phyloP scores from a whole-genome alignment of 2,888 invertebrate genomes.

The Antitype chi region DNA sequence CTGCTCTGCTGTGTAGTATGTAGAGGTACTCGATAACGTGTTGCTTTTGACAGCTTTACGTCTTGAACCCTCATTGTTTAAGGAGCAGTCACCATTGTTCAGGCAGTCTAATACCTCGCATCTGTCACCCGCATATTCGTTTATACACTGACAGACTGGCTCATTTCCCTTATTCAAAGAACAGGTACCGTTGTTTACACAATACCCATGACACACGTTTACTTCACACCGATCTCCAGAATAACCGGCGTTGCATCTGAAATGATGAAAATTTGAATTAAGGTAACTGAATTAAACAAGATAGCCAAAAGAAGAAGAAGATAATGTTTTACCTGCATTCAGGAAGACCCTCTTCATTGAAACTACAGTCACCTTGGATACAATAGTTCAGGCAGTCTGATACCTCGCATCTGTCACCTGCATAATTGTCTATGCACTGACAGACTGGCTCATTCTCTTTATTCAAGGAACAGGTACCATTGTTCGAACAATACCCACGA shows the following conservation, averaged over 20 bases:
- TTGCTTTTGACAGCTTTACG: too few species aligned
- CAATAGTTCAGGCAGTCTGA: slow-evolving; percentile 2
- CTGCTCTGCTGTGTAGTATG: too few species aligned
- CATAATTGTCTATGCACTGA: background rate
- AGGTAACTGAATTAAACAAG: too few species aligned
- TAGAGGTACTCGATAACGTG: too few species aligned
- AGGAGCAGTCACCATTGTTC: background rate
- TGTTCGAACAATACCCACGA: background rate
- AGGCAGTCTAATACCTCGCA: background rate
- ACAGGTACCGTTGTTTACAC: background rate
- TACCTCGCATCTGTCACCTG: slow-evolving; percentile 8
- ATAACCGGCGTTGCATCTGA: background rate
- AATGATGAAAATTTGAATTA: background rate
- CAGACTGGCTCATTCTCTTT: background rate
- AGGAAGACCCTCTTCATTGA: background rate
- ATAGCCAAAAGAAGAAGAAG: too few species aligned
- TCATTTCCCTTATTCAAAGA: background rate
- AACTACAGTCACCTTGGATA: background rate
- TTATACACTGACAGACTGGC: background rate
- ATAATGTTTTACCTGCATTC: background rate
- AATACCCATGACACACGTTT: background rate
- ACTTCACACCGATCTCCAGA: background rate
- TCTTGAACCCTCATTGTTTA: background rate
- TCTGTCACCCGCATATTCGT: background rate
- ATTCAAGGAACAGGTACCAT: background rate